phyloP scores from a whole-genome alignment of 1,140 invertebrate genomes.

The Musca domestica region DNA sequence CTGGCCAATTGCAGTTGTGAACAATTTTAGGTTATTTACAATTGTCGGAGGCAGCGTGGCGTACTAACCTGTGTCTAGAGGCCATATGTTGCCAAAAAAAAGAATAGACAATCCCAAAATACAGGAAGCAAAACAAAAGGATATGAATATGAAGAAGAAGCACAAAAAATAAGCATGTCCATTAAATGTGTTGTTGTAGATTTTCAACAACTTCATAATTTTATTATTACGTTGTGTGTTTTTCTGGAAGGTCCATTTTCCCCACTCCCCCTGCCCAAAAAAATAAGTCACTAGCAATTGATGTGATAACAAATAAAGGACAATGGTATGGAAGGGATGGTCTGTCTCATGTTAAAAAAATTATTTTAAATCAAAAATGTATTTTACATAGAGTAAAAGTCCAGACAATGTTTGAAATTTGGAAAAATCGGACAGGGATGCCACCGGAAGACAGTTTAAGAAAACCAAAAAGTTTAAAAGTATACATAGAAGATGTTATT shows the following conservation, averaged over 20 bases:
- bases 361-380: too few relatives aligned
- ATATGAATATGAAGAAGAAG: too few relatives aligned
- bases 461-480: too few relatives aligned
- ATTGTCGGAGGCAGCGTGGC: not conserved
- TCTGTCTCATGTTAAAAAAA: too few relatives aligned
- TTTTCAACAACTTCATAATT: conserved; percentile 10
- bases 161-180: too few relatives aligned
- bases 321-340: not conserved
- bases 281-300: not conserved
- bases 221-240: conserved; percentile 3
- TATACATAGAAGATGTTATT: too few relatives aligned
- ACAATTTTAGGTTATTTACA: not conserved
- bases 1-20: not conserved
- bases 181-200: too few relatives aligned
- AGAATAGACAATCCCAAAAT: not conserved
- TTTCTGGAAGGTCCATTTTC: not conserved
- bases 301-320: not conserved
- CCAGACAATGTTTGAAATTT: too few relatives aligned
- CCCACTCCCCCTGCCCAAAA: not conserved
- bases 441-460: too few relatives aligned
- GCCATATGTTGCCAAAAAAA: conserved; percentile 19
- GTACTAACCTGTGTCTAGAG: not conserved
- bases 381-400: too few relatives aligned
- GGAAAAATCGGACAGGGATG: too few relatives aligned
- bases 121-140: conserved; percentile 15